A percentile compares a stretch with the other conserved stretches of the same genome.
Conservation (phyloP, 2,113 vertebrate genomes). For the Pedetes capensis region DNA sequence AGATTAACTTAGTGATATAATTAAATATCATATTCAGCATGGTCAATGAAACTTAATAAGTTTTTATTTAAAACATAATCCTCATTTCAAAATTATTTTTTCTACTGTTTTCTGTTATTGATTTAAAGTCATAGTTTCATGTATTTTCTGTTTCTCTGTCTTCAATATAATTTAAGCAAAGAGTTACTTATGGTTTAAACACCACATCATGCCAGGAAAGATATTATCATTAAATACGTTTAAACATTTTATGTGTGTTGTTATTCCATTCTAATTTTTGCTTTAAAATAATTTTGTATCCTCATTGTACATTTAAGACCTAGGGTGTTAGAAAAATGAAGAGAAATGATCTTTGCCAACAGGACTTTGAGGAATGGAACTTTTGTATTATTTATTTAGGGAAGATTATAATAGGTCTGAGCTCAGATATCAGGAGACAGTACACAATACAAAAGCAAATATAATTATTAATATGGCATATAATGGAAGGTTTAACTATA, state of each 20-base stretch:
- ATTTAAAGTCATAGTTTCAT: slow-evolving; percentile 57
- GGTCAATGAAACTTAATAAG: not conserved
- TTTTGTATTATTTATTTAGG: slow-evolving; percentile 80
- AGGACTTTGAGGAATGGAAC: slow-evolving; percentile 82
- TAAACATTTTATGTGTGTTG: slow-evolving; percentile 10
- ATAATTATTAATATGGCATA: slow-evolving; percentile 86
- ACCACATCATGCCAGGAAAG: slow-evolving; percentile 68
- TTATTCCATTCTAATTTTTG: slow-evolving; percentile 72
- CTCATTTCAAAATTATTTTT: not conserved
- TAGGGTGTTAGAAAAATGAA: slow-evolving; percentile 82
- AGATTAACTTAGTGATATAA: not conserved
- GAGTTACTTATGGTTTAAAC: slow-evolving; percentile 20
- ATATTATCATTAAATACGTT: not conserved
- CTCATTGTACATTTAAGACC: slow-evolving; percentile 71
- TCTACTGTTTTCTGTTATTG: not conserved
- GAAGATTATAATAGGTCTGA: slow-evolving; percentile 86
- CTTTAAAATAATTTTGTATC: slow-evolving; percentile 67
- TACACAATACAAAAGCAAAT: slow-evolving; percentile 87
- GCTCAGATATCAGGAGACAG: slow-evolving; percentile 83
- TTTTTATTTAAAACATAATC: slow-evolving; percentile 31
- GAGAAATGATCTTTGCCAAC: slow-evolving; percentile 81
- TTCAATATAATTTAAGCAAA: slow-evolving; percentile 68
- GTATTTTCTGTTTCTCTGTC: slow-evolving; percentile 62
- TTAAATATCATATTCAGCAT: not conserved
- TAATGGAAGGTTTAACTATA: slow-evolving; percentile 88